Base-by-base conservation (phyloP, 2,797 vertebrate species). In the Sebastes itinus region DNA sequence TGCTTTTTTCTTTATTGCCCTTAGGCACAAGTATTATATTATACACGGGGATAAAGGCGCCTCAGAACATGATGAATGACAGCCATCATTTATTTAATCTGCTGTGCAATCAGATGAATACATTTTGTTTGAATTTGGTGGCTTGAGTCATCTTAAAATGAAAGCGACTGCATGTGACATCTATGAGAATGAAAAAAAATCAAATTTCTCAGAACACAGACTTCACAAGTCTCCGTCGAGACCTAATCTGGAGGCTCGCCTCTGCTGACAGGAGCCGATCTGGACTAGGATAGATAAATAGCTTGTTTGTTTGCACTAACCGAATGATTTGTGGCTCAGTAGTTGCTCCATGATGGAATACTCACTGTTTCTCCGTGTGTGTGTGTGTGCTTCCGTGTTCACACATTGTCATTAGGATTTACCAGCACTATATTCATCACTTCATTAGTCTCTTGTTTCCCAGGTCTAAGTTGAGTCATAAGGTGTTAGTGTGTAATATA, bases 231-330 rank as follows among this genome's bases (percentile, higher is more conserved):
- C 77, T 88, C 76, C 42, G 28, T 27, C 5, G 56, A 81, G 79
- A 87, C 80, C 25, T 85, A 84, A 90, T 92, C 81, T 77, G 71
- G 72, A 77, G 82, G 70, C 55, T 74, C 3, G 72, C 81, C 61
- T 84, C 67, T 85, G 80, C 80, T 92, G 90, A 90, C 86, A 72
- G 83, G 72, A 83, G 81, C 86, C 88, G 81, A 87, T 93, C 83
- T 87, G 75, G 73, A 85, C 76, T 49, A 20, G 78, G 89, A 88
- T 81, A 76, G 90, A 93, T 91, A 81, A 91, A 93, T 92, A 70
- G 79, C 86, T 88, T 92, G 91, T 92, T 92, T 91, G 80, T 87
- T 46, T 71, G 74, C 30, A 46, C 78, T 66, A 88, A 84, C 81
- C 78, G 63, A 89, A 89, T 92, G 88, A 93, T 88, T 91, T 90